These are phyloP conservation scores for Drosophila subquinaria DNA, from an alignment of 2,888 invertebrate species.

Conservation along the genomic window DNA sequence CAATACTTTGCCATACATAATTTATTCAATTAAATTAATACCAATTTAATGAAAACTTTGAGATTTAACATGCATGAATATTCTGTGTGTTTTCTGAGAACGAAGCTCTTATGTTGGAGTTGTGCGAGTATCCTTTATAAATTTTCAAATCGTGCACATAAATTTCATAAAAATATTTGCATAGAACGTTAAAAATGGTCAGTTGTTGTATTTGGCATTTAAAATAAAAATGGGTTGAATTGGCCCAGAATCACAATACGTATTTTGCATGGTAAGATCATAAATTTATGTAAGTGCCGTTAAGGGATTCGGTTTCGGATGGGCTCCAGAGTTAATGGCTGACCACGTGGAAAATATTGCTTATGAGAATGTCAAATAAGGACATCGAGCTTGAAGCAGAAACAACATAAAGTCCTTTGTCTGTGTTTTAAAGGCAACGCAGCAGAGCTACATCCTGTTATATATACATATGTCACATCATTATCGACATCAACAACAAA, in stretches of 20 bases:
- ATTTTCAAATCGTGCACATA: slow-evolving; percentile 29
- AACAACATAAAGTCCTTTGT: slow-evolving; percentile 3
- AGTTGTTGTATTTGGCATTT: slow-evolving; percentile 35
- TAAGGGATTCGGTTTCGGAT: slow-evolving; percentile 23
- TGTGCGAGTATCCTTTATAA: slow-evolving; percentile 1
- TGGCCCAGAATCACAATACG: neutral
- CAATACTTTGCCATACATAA: neutral
- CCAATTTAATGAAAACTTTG: slow-evolving; percentile 67
- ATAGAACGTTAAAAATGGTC: slow-evolving; percentile 59
- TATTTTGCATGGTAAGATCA: slow-evolving; percentile 64
- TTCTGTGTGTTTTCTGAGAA: slow-evolving; percentile 7
- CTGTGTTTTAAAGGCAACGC: slow-evolving; percentile 16
- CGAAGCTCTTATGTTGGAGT: neutral
- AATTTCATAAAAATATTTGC: slow-evolving; percentile 43
- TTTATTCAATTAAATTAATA: slow-evolving; percentile 66
- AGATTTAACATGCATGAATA: slow-evolving; percentile 55
- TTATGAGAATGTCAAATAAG: slow-evolving; percentile 59
- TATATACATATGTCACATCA: slow-evolving; percentile 60
- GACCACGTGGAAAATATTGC: slow-evolving; percentile 47
- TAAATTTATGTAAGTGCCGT: slow-evolving; percentile 56
- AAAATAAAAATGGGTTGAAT: slow-evolving; percentile 18
- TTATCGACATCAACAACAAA: slow-evolving; percentile 75
- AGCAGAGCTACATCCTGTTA: slow-evolving; percentile 7
- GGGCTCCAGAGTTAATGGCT: slow-evolving; percentile 36
- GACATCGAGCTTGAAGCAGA: slow-evolving; percentile 24